These are phyloP conservation scores for Cynaeus angustus DNA, from an alignment of 2,888 invertebrate species.

Conservation along the genomic window DNA sequence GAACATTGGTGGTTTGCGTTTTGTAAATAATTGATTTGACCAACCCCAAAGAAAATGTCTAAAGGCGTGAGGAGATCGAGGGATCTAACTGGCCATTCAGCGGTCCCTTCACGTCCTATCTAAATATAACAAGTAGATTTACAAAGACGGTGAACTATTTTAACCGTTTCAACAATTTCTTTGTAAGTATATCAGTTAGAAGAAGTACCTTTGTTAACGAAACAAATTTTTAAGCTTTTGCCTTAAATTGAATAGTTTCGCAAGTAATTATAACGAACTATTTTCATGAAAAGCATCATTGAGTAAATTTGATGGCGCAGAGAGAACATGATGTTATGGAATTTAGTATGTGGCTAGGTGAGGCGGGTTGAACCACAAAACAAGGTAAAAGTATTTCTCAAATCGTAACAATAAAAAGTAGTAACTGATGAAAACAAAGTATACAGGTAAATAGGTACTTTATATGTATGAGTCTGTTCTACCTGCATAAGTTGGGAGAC, in stretches of 20 bases:
- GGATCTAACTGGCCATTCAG: conserved; percentile 34
- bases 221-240: too few species aligned
- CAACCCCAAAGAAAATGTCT: conserved; percentile 28
- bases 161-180: conserved; percentile 21
- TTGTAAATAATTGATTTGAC: conserved; percentile 36
- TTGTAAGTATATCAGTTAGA: not conserved
- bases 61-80: conserved; percentile 21
- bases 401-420: conserved; percentile 41
- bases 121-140: conserved; percentile 36
- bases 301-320: not conserved
- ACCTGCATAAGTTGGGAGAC: conserved; percentile 40
- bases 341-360: not conserved
- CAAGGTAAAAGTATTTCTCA: conserved; percentile 30
- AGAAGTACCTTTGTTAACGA: not conserved
- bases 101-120: conserved; percentile 36
- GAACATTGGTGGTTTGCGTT: conserved; percentile 16
- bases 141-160: conserved; percentile 5
- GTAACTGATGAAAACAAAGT: conserved; percentile 39
- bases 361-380: not conserved
- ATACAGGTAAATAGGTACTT: conserved; percentile 41
- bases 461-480: conserved; percentile 42
- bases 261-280: conserved; percentile 28
- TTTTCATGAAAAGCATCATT: not conserved
- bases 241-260: conserved; percentile 8
- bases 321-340: too few species aligned